Base-by-base conservation (phyloP, 2,888 invertebrate species). In the Drosophila prostipennis region DNA sequence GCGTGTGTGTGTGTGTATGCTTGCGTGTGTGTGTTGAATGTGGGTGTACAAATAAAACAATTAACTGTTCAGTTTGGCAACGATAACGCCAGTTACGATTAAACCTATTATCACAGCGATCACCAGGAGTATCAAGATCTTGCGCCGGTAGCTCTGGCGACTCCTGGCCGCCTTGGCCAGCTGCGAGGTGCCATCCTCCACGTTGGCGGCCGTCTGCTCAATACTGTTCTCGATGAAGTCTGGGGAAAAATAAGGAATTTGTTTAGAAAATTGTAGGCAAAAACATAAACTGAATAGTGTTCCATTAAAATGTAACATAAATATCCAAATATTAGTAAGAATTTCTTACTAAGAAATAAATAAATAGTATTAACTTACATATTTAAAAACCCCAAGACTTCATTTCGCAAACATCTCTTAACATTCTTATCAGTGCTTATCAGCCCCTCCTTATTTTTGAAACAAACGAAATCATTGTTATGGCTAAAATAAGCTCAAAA, bases 141-240 rank as follows among this genome's bases (percentile, higher is more conserved):
- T 96, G 90, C 94, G 94, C 61, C 96, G 94, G 91, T 95, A 95
- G 89, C 93, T 94, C 91, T 95, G 95, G 92, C 96, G 96, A 92
- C 96, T 95, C 79, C 94, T 93, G 36, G 95, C 94, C 16, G 97
- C 98, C 91, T 97, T 97, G n/a, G 94, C 93, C 43, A 98, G 91
- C 85, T 98, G 95, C 73, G 95, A 94, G 6, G 94, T 94, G 0
- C 96, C 98, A n/a, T 94, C 92, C 90, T 97, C 97, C 5, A 98
- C 96, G 80, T 96, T 94, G 3, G 94, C 94, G 55, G 94, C 94
- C 1, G 96, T 95, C 67, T 94, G 93, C 87, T 97, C 96, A 86
- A 98, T 95, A 92, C 95, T 95, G 81, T 94, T 95, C 91, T 97
- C 97, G 79, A 98, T 96, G 6, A 95, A 94, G 91, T 96, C 98